A percentile compares a stretch with the other conserved stretches of the same genome.
These are phyloP conservation scores for Telmatochromis brachygnathus DNA, from an alignment of 2,113 vertebrate species.

Conservation along the genomic window DNA sequence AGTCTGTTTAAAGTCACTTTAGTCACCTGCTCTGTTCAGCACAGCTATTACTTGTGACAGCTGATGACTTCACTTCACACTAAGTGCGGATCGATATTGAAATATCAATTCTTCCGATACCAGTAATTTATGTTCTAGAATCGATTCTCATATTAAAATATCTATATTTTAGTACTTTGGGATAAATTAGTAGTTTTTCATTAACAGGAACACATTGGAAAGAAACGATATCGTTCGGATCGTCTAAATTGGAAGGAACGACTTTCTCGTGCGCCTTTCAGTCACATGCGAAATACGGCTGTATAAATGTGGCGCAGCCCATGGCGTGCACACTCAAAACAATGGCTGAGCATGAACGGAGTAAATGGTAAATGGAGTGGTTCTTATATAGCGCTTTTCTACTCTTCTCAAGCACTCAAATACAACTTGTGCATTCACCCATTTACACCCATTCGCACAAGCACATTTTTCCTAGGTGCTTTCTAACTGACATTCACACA, in stretches of 20 bases:
- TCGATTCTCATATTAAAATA: not conserved
- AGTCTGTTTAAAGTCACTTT: not conserved
- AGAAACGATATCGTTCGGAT: accelerated
- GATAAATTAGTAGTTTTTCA: not conserved
- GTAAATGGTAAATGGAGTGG: too few relatives aligned
- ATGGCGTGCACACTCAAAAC: not conserved
- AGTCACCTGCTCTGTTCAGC: not conserved
- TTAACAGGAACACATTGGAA: not conserved
- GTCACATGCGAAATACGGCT: accelerated
- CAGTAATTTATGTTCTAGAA: not conserved
- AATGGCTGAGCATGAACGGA: accelerated
- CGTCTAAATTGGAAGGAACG: not conserved
- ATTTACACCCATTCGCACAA: too few relatives aligned
- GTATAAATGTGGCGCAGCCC: not conserved
- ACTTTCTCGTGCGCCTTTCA: not conserved
- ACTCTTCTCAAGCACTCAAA: too few relatives aligned
- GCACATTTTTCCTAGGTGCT: too few relatives aligned
- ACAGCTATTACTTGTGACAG: not conserved
- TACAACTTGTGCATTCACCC: too few relatives aligned
- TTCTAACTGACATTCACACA: too few relatives aligned
- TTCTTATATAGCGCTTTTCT: too few relatives aligned
- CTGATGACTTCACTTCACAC: not conserved
- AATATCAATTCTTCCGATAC: not conserved
- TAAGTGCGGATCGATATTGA: not conserved
- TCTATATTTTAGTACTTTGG: not conserved